These are phyloP conservation scores for Hipparchia semele DNA, from an alignment of 2,888 invertebrate genomes.

Conservation along the genomic window DNA sequence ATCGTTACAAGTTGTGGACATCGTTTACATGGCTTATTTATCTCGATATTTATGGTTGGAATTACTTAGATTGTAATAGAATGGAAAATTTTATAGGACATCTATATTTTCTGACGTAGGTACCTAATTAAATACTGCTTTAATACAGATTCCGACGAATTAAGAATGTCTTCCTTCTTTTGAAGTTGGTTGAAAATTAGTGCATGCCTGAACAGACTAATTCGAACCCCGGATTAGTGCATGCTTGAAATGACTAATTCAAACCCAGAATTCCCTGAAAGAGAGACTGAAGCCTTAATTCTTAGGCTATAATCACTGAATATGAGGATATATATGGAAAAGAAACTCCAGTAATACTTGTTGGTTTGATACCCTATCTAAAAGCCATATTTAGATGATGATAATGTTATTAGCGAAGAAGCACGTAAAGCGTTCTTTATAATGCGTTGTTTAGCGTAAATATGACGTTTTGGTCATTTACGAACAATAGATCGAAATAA, in stretches of 20 bases:
- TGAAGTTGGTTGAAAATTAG: no score
- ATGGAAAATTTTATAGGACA: not conserved
- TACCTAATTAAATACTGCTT: no score
- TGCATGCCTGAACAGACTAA: no score
- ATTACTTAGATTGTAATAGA: not conserved
- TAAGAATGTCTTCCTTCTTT: no score
- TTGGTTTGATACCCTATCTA: not conserved
- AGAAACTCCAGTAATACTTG: not conserved
- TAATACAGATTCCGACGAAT: no score
- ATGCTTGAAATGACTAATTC: no score
- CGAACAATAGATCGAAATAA: constrained; percentile 14
- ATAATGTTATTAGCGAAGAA: not conserved
- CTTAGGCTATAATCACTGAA: no score
- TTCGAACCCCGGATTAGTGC: no score
- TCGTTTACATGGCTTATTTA: not conserved
- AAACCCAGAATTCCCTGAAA: no score
- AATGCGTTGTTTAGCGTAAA: not conserved
- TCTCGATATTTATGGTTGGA: not conserved
- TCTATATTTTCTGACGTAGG: not conserved
- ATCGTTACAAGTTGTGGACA: not conserved
- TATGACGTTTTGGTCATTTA: constrained; percentile 22
- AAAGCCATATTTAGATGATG: not conserved
- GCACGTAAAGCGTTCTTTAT: constrained; percentile 1
- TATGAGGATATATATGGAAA: not conserved
- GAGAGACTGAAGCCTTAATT: not conserved